Percentiles rank a stretch among this genome's conserved stretches.
Evolutionary conservation across 2,888 invertebrate genomes (phyloP).

Genomic region (Drosophila buzzatii): DNA sequence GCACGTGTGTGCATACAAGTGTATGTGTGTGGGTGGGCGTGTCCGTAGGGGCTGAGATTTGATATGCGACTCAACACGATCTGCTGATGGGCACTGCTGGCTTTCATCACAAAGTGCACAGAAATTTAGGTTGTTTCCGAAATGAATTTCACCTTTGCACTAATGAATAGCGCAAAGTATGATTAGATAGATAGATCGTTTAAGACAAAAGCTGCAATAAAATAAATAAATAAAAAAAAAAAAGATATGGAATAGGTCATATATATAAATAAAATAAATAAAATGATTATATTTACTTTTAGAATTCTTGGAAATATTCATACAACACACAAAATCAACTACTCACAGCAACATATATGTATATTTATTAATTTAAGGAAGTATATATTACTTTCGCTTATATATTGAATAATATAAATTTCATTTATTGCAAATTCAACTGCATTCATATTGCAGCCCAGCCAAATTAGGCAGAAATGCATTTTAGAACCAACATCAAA

Average conservation of each 20-base stretch:
- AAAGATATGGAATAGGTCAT: too few relatives aligned
- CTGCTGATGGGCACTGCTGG: constrained; percentile 12
- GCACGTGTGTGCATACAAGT: too few relatives aligned
- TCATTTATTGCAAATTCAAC: neutral
- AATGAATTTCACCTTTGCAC: constrained; percentile 4
- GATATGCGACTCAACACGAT: constrained; percentile 8
- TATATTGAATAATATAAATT: neutral
- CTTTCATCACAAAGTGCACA: constrained; percentile 35
- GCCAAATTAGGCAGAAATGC: constrained; percentile 16
- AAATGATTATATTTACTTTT: neutral
- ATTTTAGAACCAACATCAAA: constrained; percentile 25
- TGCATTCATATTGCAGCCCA: neutral
- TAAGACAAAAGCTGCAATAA: too few relatives aligned
- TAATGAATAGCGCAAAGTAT: neutral
- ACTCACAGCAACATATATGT: too few relatives aligned
- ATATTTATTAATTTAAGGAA: too few relatives aligned
- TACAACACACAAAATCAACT: neutral
- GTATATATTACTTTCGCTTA: neutral
- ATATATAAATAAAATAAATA: neutral
- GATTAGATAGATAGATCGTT: too few relatives aligned
- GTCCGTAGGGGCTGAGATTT: neutral
- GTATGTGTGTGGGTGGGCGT: constrained; percentile 1
- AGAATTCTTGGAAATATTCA: neutral
- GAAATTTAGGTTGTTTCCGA: constrained; percentile 11
- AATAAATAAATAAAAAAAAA: too few relatives aligned